A percentile compares a stretch with the other conserved stretches of the same genome.
These are phyloP conservation scores for Cantharis flavilabris DNA, from an alignment of 2,888 invertebrate genomes.

Conservation along the genomic window DNA sequence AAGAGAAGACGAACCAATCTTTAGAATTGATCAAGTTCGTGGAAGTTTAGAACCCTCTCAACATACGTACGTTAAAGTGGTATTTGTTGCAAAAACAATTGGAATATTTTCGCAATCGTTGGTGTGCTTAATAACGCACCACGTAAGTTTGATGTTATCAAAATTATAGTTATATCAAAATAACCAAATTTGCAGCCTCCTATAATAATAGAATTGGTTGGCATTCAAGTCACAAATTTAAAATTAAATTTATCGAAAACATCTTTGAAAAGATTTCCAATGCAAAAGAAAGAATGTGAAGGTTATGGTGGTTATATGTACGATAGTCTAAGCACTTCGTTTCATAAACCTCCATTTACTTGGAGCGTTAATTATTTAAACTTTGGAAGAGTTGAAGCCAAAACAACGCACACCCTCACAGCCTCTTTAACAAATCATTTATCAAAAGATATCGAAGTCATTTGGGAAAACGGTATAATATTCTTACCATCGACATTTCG, in stretches of 20 bases:
- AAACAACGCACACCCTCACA: constrained; percentile 22
- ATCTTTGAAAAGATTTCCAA: constrained; percentile 28
- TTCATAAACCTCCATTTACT: constrained; percentile 41
- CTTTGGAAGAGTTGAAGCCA: constrained; percentile 43
- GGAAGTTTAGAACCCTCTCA: constrained; percentile 47
- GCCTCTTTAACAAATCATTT: constrained; percentile 40
- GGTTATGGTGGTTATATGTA: constrained; percentile 47
- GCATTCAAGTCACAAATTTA: constrained; percentile 28
- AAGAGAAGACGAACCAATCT: constrained; percentile 40
- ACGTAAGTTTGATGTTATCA: constrained; percentile 45
- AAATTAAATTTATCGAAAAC: constrained; percentile 3
- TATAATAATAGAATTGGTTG: constrained; percentile 45
- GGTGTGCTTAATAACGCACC: constrained; percentile 49
- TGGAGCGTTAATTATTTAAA: constrained; percentile 47
- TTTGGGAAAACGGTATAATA: constrained; percentile 41
- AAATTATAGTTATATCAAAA: not conserved
- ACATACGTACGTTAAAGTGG: constrained; percentile 44
- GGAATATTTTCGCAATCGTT: constrained; percentile 48
- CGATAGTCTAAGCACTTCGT: constrained; percentile 34
- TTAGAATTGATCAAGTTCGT: constrained; percentile 44
- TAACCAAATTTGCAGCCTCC: constrained; percentile 43
- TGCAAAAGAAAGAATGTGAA: constrained; percentile 23
- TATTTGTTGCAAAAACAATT: constrained; percentile 42
- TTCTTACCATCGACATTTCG: not conserved
- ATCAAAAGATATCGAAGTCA: constrained; percentile 31